Conservation (phyloP, 2,797 vertebrate genomes). For the Aeoliscus strigatus region DNA sequence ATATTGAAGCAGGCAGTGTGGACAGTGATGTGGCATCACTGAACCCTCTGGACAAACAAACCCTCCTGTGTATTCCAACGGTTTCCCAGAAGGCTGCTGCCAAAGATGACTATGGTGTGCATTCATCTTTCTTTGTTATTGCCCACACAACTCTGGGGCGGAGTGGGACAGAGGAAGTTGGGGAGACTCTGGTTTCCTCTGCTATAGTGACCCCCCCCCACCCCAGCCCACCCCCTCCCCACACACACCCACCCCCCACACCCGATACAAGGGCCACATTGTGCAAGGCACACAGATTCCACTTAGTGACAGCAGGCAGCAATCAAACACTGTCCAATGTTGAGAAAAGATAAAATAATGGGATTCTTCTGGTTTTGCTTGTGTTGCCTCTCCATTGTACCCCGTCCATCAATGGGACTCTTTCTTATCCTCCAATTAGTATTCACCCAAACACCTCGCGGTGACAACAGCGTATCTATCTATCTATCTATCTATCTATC, state of each 20-base stretch:
- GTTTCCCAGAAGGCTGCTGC: conserved; percentile 36
- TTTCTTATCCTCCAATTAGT: conserved; percentile 70
- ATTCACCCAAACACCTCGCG: conserved; percentile 64
- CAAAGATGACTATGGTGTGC: conserved; percentile 33
- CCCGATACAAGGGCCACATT: conserved; percentile 67
- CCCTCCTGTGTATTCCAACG: conserved; percentile 36
- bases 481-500: conserved; percentile 28
- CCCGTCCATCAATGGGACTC: conserved; percentile 69
- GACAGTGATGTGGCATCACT: conserved; percentile 6
- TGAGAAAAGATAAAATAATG: conserved; percentile 67
- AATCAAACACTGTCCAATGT: conserved; percentile 53
- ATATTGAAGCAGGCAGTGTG: conserved; percentile 10
- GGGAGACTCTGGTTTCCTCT: conserved; percentile 34
- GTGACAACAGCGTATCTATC: conserved; percentile 40
- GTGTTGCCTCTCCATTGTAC: conserved; percentile 70
- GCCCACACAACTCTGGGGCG: conserved; percentile 23
- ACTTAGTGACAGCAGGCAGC: conserved; percentile 58
- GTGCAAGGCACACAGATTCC: conserved; percentile 43
- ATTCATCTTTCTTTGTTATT: conserved; percentile 53
- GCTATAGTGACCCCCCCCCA: conserved; percentile 22
- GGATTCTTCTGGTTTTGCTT: conserved; percentile 64
- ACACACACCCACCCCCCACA: too few species aligned
- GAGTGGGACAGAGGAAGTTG: conserved; percentile 57
- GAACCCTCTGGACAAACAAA: conserved; percentile 39
- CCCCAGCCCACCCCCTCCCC: too few species aligned